Evolutionary conservation across 2,113 vertebrate species (phyloP).

Genomic region (Varanus komodoensis): DNA sequence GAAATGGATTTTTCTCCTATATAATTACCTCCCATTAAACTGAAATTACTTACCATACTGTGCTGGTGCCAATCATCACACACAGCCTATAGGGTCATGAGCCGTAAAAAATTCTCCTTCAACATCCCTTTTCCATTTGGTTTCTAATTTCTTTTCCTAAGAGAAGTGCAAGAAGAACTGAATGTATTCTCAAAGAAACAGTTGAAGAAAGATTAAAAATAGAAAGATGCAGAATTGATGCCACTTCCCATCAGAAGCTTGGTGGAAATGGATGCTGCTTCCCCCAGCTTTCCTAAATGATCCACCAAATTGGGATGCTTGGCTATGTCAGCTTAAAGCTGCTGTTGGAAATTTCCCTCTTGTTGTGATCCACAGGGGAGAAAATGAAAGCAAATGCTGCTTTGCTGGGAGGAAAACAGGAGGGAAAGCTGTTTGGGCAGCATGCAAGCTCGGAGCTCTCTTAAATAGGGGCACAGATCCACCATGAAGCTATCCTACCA

Average conservation of each 20-base stretch:
- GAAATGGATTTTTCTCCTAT: conserved; percentile 23
- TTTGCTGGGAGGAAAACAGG: too few relatives aligned
- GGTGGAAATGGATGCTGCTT: too few relatives aligned
- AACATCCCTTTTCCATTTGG: background rate
- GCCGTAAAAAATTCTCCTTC: background rate
- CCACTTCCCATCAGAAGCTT: background rate
- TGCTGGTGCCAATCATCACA: conserved; percentile 9
- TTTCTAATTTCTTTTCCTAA: background rate
- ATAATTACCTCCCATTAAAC: conserved; percentile 29
- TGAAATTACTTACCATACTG: conserved; percentile 24
- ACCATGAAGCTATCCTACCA: too few relatives aligned
- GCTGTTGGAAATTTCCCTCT: too few relatives aligned
- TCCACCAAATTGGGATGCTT: background rate
- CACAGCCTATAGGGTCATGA: background rate
- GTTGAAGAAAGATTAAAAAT: background rate
- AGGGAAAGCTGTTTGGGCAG: too few relatives aligned
- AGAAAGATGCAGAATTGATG: background rate
- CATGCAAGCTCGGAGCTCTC: too few relatives aligned
- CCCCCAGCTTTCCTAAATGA: too few relatives aligned
- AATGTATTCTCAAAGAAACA: background rate
- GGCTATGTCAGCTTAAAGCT: too few relatives aligned
- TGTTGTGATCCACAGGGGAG: too few relatives aligned
- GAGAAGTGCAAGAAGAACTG: background rate
- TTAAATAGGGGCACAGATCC: too few relatives aligned
- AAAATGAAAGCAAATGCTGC: too few relatives aligned